Evolutionary conservation across 2,797 vertebrate species (phyloP).

Genomic region (Valencia hispanica): DNA sequence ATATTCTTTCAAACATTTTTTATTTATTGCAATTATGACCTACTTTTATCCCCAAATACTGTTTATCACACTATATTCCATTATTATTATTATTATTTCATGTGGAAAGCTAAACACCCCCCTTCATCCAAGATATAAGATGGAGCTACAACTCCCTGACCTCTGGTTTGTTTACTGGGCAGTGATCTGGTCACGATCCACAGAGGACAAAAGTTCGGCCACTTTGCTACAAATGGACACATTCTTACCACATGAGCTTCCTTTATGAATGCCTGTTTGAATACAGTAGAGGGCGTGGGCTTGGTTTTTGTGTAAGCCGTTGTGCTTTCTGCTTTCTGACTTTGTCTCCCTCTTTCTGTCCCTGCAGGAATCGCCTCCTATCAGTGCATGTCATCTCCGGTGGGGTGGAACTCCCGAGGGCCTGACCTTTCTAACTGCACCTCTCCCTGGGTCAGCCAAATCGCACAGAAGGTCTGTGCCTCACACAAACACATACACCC

Average conservation of each 20-base stretch:
- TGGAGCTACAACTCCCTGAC: background rate
- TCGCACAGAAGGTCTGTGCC: slow-evolving; percentile 90
- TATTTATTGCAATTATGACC: background rate
- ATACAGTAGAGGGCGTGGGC: background rate
- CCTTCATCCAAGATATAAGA: background rate
- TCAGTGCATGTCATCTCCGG: slow-evolving; percentile 86
- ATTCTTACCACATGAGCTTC: background rate
- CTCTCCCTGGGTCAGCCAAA: slow-evolving; percentile 94
- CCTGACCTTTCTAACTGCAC: slow-evolving; percentile 96
- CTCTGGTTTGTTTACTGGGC: background rate
- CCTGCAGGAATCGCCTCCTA: slow-evolving; percentile 89
- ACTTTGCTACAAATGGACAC: background rate
- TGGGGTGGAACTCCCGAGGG: slow-evolving; percentile 90
- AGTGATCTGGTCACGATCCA: background rate
- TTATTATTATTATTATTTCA: background rate
- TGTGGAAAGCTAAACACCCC: background rate
- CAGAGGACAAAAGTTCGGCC: background rate
- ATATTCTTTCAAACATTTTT: no score
- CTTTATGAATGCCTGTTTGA: background rate
- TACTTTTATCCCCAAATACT: background rate
- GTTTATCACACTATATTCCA: background rate
- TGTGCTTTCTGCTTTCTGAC: slow-evolving; percentile 12
- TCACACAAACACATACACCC: slow-evolving; percentile 2
- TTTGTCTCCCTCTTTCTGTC: slow-evolving; percentile 21
- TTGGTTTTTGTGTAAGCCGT: background rate